Evolutionary conservation across 1,140 invertebrate species (phyloP).

Genomic region (Drosophila suzukii): DNA sequence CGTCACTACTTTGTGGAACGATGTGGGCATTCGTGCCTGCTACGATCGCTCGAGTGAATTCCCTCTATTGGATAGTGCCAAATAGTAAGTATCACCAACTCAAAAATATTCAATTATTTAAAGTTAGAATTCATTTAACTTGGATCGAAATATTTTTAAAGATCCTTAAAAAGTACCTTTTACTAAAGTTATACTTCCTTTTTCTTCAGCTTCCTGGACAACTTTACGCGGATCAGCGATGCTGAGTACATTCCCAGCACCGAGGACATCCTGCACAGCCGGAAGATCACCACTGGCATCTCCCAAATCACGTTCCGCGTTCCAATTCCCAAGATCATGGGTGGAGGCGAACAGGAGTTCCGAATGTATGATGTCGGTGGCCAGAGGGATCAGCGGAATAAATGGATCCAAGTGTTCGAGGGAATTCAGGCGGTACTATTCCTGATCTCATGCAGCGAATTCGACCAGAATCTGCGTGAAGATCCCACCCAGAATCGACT

Average conservation of each 20-base stretch:
- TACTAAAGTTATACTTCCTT: not conserved
- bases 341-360: constrained; percentile 88
- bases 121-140: not conserved
- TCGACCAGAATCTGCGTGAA: constrained; percentile 91
- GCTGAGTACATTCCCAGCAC: constrained; percentile 88
- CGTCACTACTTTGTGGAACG: constrained; percentile 87
- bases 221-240: constrained; percentile 87
- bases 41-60: constrained; percentile 91
- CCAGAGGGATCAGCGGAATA: constrained; percentile 92
- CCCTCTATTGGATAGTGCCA: constrained; percentile 92
- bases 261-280: constrained; percentile 89
- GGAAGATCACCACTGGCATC: constrained; percentile 89
- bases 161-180: not conserved
- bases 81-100: constrained; percentile 87
- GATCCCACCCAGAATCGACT: constrained; percentile 89
- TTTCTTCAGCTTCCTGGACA: constrained; percentile 87
- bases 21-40: constrained; percentile 89
- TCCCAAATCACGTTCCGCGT: constrained; percentile 90
- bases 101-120: not conserved
- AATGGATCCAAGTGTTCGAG: constrained; percentile 94
- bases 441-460: constrained; percentile 91
- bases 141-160: not conserved
- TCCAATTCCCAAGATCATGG: constrained; percentile 88
- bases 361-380: constrained; percentile 93
- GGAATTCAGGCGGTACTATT: constrained; percentile 92